Evolutionary conservation across 2,113 vertebrate genomes (phyloP).

Genomic region (Callocephalon fimbriatum): DNA sequence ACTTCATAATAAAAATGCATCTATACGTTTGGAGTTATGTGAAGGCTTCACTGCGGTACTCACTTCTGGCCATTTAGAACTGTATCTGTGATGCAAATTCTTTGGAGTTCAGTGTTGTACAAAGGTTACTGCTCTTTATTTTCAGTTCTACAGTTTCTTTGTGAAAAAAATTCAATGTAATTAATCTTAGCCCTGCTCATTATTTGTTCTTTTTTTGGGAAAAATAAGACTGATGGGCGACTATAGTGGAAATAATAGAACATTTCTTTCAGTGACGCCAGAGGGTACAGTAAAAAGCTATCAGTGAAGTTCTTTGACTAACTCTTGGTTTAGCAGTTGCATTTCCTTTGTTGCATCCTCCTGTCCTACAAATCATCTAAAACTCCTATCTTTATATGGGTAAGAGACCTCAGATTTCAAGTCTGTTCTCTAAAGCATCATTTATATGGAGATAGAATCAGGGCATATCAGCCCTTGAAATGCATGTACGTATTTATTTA

Average conservation of each 20-base stretch:
- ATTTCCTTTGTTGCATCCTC: not conserved
- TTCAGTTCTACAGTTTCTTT: not conserved
- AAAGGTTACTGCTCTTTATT: not conserved
- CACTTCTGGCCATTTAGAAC: not conserved
- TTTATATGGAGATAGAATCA: not conserved
- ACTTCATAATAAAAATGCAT: not conserved
- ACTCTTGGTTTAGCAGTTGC: not conserved
- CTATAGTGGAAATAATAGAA: not conserved
- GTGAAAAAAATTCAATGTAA: not conserved
- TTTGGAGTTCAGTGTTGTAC: not conserved
- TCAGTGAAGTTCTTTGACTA: not conserved
- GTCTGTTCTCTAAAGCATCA: not conserved
- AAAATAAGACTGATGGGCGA: not conserved
- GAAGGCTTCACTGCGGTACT: rapidly evolving
- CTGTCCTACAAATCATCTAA: not conserved
- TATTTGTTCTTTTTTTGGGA: not conserved
- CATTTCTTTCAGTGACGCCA: not conserved
- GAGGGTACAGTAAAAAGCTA: not conserved
- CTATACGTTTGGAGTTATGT: not conserved
- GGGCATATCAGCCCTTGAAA: not conserved
- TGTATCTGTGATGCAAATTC: not conserved
- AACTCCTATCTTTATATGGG: not conserved
- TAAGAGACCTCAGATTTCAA: not conserved
- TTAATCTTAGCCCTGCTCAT: not conserved
- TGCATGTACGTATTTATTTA: not conserved